These are phyloP conservation scores for Rosalia funebris DNA, from an alignment of 2,888 invertebrate genomes.

Conservation along the genomic window DNA sequence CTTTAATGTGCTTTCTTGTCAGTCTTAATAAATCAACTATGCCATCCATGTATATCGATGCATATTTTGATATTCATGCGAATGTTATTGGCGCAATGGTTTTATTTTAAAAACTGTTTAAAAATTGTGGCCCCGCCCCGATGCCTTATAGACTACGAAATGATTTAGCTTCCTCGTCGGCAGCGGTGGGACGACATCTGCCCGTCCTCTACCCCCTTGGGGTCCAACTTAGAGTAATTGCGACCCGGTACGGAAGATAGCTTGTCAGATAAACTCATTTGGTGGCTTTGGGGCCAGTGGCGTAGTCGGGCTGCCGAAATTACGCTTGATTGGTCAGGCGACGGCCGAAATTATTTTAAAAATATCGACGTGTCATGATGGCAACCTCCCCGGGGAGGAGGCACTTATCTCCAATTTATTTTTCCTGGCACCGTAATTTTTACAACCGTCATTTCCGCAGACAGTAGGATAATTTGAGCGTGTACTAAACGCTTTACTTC, in stretches of 20 bases:
- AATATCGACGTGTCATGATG: background rate
- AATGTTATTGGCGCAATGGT: conserved; percentile 57
- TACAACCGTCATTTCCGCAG: no score
- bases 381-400: background rate
- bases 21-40: conserved; percentile 44
- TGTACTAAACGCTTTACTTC: no score
- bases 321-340: conserved; percentile 10
- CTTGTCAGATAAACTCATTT: conserved; percentile 58
- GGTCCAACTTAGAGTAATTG: conserved; percentile 60
- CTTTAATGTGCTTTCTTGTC: conserved; percentile 39
- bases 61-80: conserved; percentile 59
- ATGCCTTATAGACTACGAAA: conserved; percentile 54
- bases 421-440: no score
- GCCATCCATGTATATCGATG: conserved; percentile 39
- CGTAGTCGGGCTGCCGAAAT: conserved; percentile 4
- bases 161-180: conserved; percentile 38
- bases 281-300: conserved; percentile 47
- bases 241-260: conserved; percentile 58
- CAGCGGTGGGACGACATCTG: conserved; percentile 36
- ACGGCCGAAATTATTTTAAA: conserved; percentile 3
- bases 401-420: conserved; percentile 1
- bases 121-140: conserved; percentile 54
- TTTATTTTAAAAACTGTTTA: conserved; percentile 54
- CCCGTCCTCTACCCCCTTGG: conserved; percentile 47
- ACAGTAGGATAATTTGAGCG: no score